A percentile compares a stretch with the other conserved stretches of the same genome.
Conservation (phyloP, 2,797 vertebrate species). For the Phoeniculus purpureus region DNA sequence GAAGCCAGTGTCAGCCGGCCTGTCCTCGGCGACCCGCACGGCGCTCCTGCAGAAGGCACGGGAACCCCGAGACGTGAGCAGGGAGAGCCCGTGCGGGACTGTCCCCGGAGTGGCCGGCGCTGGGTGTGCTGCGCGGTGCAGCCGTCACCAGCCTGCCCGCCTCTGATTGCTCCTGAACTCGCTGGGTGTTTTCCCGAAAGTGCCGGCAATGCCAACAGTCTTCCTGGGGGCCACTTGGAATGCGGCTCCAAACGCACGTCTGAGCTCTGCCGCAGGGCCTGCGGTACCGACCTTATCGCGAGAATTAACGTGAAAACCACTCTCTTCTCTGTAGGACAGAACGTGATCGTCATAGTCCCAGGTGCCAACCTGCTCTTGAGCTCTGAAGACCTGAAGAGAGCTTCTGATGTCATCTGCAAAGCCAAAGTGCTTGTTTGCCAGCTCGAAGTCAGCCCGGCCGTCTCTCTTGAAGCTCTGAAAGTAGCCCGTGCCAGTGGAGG, state of each 20-base stretch:
- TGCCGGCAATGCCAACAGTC: not conserved
- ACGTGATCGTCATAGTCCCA: constrained; percentile 94
- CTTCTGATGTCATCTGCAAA: constrained; percentile 78
- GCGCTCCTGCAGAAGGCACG: not conserved
- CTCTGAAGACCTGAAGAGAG: constrained; percentile 82
- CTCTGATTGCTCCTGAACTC: not conserved
- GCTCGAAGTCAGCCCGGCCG: constrained; percentile 87
- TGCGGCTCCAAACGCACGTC: not conserved
- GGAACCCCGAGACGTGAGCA: not conserved
- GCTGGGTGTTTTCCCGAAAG: not conserved
- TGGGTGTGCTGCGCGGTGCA: not conserved
- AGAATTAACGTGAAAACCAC: not conserved
- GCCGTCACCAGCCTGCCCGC: not conserved
- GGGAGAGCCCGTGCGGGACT: not conserved
- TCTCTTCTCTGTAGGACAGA: constrained; percentile 86
- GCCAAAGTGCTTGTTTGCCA: constrained; percentile 93
- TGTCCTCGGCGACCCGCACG: not conserved
- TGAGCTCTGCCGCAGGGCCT: not conserved
- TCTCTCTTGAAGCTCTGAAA: constrained; percentile 87
- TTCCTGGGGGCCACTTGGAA: not conserved
- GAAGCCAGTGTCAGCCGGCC: not conserved
- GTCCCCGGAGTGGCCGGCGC: not conserved
- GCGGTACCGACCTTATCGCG: not conserved
- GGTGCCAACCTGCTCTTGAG: constrained; percentile 93
- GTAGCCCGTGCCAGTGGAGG: constrained; percentile 87